These are phyloP conservation scores for Serripes groenlandicus DNA, from an alignment of 2,888 invertebrate genomes.

Conservation along the genomic window DNA sequence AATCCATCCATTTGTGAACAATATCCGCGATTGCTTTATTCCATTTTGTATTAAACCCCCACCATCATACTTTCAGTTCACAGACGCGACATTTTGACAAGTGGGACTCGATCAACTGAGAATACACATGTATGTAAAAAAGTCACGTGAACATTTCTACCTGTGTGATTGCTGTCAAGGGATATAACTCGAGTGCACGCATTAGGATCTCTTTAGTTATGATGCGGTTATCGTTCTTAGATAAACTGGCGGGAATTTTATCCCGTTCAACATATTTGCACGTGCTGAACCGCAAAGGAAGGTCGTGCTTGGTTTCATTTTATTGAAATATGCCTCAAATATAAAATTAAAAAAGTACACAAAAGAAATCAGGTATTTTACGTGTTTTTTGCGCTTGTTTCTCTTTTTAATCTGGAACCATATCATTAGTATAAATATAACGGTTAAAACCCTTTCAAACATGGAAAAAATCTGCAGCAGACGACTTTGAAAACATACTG, in stretches of 20 bases:
- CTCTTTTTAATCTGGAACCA: too few species aligned
- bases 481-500: background rate
- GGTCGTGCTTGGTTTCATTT: background rate
- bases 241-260: background rate
- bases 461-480: background rate
- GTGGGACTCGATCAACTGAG: constrained; percentile 11
- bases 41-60: background rate
- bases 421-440: background rate
- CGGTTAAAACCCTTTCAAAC: background rate
- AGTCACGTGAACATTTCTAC: constrained; percentile 18
- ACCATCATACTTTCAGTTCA: constrained; percentile 7
- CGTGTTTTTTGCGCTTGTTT: too few species aligned
- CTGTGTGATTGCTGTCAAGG: background rate
- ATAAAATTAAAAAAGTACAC: background rate
- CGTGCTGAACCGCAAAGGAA: too few species aligned
- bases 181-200: background rate
- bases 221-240: background rate
- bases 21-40: background rate
- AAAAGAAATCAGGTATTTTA: too few species aligned
- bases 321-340: too few species aligned
- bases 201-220: background rate
- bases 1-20: background rate
- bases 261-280: too few species aligned
- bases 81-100: constrained; percentile 24
- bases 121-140: constrained; percentile 21